phyloP scores from a whole-genome alignment of 2,113 vertebrate species.

The Pimephales promelas region DNA sequence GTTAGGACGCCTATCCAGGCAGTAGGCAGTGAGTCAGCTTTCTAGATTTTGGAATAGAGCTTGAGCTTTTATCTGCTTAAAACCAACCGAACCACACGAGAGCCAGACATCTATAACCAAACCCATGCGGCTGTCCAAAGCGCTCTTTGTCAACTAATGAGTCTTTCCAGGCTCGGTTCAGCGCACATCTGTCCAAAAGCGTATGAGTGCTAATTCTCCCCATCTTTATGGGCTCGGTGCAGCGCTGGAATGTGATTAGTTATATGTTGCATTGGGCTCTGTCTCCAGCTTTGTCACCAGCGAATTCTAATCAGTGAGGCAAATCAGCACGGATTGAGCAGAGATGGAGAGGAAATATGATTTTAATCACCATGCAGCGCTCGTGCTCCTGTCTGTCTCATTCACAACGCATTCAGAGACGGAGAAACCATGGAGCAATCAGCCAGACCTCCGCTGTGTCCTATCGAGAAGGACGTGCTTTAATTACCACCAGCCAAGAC shows the following conservation, averaged over 20 bases:
- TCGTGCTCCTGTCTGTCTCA: slow-evolving; percentile 51
- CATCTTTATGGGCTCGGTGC: slow-evolving; percentile 19
- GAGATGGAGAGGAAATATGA: slow-evolving; percentile 57
- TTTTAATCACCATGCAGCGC: slow-evolving; percentile 58
- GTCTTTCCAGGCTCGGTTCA: slow-evolving; percentile 10
- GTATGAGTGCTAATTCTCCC: not conserved
- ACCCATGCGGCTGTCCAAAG: slow-evolving; percentile 13
- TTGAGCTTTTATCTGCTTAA: not conserved
- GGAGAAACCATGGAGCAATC: slow-evolving; percentile 57
- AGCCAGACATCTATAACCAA: slow-evolving; percentile 19
- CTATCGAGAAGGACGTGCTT: slow-evolving; percentile 57
- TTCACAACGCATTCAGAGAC: slow-evolving; percentile 49
- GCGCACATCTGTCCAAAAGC: slow-evolving; percentile 23
- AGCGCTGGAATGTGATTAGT: slow-evolving; percentile 37
- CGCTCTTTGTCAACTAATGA: not conserved
- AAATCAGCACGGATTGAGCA: slow-evolving; percentile 55
- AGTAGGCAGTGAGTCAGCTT: not conserved
- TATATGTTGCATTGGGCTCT: slow-evolving; percentile 33
- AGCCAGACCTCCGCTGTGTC: slow-evolving; percentile 58
- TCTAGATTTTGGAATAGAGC: not conserved
- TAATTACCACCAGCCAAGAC: slow-evolving; percentile 58
- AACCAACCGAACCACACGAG: not conserved
- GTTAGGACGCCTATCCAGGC: not conserved
- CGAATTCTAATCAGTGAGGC: slow-evolving; percentile 55
- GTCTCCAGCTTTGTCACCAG: slow-evolving; percentile 50